Evolutionary conservation across 2,113 vertebrate species (phyloP).

Genomic region (Melospiza melodia): DNA sequence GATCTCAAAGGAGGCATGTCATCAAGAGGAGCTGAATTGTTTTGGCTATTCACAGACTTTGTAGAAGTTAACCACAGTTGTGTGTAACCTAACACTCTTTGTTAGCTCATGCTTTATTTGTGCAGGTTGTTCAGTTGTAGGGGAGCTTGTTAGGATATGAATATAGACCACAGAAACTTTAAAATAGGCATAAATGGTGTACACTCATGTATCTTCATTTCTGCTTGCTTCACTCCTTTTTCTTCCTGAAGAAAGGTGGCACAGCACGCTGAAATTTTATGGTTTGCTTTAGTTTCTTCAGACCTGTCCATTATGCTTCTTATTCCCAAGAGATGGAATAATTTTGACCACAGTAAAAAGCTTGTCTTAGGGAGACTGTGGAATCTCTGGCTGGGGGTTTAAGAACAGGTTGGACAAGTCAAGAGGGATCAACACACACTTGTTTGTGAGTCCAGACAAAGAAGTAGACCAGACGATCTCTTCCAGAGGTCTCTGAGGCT

Average conservation of each 20-base stretch:
- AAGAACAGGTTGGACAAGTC: neutral
- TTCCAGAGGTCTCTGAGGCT: neutral
- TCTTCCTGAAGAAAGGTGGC: neutral
- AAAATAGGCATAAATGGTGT: neutral
- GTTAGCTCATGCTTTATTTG: neutral
- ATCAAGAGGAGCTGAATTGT: neutral
- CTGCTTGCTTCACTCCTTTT: neutral
- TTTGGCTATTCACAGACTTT: neutral
- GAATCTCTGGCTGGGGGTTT: neutral
- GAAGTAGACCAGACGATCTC: neutral
- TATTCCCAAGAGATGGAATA: neutral
- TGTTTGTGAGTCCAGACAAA: neutral
- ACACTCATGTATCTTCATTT: neutral
- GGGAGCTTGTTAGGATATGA: neutral
- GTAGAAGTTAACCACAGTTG: neutral
- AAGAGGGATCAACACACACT: neutral
- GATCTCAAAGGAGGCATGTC: neutral
- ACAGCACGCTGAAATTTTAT: neutral
- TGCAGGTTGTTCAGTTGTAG: neutral
- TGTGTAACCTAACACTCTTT: neutral
- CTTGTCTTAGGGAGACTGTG: neutral
- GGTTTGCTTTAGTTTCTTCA: neutral
- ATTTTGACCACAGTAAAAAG: neutral
- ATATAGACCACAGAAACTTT: neutral
- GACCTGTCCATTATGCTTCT: neutral